Conservation (phyloP, 1,140 invertebrate species). For the Eumeta japonica region DNA sequence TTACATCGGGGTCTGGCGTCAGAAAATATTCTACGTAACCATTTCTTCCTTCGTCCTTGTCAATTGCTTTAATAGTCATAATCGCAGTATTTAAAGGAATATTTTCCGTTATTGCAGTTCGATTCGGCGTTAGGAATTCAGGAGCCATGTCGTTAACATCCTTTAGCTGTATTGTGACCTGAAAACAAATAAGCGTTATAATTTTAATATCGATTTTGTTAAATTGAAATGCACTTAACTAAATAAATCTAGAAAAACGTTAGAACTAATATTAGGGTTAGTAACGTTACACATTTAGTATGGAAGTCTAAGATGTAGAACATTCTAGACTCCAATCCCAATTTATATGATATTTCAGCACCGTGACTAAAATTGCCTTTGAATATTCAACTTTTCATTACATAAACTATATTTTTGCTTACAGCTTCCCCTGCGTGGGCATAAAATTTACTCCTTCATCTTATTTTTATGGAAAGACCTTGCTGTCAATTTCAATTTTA, state of each 20-base stretch:
- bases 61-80: slow-evolving; percentile 86
- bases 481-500: no score
- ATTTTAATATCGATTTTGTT: no score
- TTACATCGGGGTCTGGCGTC: slow-evolving; percentile 53
- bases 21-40: slow-evolving; percentile 89
- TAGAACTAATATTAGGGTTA: neutral
- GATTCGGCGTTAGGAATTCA: slow-evolving; percentile 80
- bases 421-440: no score
- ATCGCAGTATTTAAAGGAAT: slow-evolving; percentile 86
- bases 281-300: no score
- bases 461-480: no score
- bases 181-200: slow-evolving; percentile 21
- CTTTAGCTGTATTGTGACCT: slow-evolving; percentile 84
- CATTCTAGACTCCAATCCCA: no score
- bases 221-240: neutral
- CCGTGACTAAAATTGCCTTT: no score
- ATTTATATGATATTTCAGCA: no score
- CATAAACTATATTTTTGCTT: no score
- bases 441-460: no score
- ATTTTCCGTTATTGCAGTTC: slow-evolving; percentile 80
- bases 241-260: neutral
- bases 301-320: no score
- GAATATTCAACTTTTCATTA: no score
- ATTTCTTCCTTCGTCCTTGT: slow-evolving; percentile 91
- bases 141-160: slow-evolving; percentile 95